Percentiles rank a stretch among this genome's conserved stretches.
phyloP scores from a whole-genome alignment of 2,797 vertebrate species.

The Enteromius paludinosus region DNA sequence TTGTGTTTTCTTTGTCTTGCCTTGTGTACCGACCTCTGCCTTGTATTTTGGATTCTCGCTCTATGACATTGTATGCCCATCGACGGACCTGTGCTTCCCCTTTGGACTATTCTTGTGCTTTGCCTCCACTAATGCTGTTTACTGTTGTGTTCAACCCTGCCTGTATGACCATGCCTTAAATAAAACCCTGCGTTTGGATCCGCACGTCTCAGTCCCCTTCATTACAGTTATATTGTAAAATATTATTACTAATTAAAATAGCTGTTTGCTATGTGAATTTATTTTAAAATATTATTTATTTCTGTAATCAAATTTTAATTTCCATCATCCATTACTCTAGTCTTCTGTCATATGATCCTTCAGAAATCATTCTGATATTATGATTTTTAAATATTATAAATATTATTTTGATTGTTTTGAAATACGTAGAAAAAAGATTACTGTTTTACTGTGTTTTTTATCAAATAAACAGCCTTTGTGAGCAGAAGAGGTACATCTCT shows the following conservation, averaged over 20 bases:
- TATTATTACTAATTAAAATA: background rate
- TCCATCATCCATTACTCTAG: background rate
- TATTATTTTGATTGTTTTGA: no score
- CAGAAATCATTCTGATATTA: background rate
- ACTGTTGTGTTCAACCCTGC: no score
- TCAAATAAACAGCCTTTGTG: background rate
- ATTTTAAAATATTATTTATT: background rate
- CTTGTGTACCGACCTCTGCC: no score
- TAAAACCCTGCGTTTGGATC: no score
- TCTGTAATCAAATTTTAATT: background rate
- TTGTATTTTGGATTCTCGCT: no score
- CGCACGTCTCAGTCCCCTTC: no score
- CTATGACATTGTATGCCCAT: no score
- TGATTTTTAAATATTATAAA: background rate
- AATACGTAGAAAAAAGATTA: background rate
- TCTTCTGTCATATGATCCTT: background rate
- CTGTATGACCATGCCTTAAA: no score
- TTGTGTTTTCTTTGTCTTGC: no score
- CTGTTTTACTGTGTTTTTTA: background rate
- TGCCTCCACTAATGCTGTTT: no score
- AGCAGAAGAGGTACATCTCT: background rate
- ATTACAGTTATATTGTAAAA: background rate
- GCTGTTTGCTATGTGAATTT: background rate
- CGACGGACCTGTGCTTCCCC: no score
- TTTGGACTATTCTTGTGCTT: no score